phyloP scores from a whole-genome alignment of 1,140 invertebrate genomes.

The Coenobita brevimanus region DNA sequence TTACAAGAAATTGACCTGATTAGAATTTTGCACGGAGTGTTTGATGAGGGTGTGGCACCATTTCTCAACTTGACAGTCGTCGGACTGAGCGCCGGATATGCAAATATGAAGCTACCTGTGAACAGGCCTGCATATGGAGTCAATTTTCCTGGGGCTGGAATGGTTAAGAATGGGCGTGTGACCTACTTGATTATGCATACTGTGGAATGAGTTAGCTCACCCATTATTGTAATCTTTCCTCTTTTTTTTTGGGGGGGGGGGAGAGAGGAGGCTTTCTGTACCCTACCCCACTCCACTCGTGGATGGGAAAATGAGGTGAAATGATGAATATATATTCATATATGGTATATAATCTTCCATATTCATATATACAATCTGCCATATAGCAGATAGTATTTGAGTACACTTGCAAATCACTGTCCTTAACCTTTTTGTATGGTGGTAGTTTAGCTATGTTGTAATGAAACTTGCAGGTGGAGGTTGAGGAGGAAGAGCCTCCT shows the following conservation, averaged over 20 bases:
- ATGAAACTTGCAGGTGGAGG: slow-evolving; percentile 42
- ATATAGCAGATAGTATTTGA: no score
- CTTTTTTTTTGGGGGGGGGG: neutral
- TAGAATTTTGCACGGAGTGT: no score
- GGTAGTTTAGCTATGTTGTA: neutral
- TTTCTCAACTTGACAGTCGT: neutral
- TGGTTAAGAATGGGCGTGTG: neutral
- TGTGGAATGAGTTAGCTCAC: neutral
- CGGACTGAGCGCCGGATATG: no score
- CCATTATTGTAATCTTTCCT: neutral
- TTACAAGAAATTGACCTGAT: no score
- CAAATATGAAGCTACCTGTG: neutral
- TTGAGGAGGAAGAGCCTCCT: slow-evolving; percentile 48
- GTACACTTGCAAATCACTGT: neutral
- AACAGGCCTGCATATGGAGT: neutral
- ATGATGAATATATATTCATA: neutral
- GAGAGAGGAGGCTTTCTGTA: neutral
- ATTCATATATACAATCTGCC: no score
- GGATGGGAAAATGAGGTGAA: neutral
- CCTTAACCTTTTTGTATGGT: neutral
- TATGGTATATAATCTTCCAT: no score
- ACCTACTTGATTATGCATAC: neutral
- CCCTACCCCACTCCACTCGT: no score
- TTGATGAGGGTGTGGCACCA: neutral
- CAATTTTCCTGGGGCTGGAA: neutral